Evolutionary conservation across 2,888 invertebrate genomes (phyloP).

Genomic region (Nymphalis urticae): DNA sequence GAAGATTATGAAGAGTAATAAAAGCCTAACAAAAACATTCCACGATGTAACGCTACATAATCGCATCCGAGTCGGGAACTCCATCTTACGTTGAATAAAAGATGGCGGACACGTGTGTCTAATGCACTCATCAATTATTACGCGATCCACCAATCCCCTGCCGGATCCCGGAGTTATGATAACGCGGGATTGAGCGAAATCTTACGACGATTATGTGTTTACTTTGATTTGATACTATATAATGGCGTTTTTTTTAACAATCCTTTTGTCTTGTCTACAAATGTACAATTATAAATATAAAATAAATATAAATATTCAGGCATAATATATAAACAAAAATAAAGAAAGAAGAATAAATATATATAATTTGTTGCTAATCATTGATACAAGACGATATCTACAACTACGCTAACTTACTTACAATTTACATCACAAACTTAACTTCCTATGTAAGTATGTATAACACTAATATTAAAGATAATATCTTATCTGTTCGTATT

Average conservation of each 20-base stretch:
- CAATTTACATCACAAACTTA: too few relatives aligned
- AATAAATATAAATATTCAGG: too few relatives aligned
- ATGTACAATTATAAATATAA: too few relatives aligned
- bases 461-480: too few relatives aligned
- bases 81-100: constrained; percentile 64
- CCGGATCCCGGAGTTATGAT: constrained; percentile 44
- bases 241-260: not conserved
- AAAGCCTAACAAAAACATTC: constrained; percentile 7
- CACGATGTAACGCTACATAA: constrained; percentile 26
- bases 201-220: constrained; percentile 30
- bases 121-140: constrained; percentile 80
- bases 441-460: too few relatives aligned
- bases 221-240: not conserved
- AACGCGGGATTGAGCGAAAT: constrained; percentile 39
- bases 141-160: constrained; percentile 39
- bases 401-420: too few relatives aligned
- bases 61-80: constrained; percentile 35
- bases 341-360: too few relatives aligned
- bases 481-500: not conserved
- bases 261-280: not conserved
- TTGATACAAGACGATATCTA: too few relatives aligned
- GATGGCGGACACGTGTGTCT: constrained; percentile 73
- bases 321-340: too few relatives aligned
- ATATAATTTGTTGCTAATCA: too few relatives aligned
- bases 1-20: not conserved